Evolutionary conservation across 1,140 invertebrate genomes (phyloP).

Genomic region (Nebria ingens): DNA sequence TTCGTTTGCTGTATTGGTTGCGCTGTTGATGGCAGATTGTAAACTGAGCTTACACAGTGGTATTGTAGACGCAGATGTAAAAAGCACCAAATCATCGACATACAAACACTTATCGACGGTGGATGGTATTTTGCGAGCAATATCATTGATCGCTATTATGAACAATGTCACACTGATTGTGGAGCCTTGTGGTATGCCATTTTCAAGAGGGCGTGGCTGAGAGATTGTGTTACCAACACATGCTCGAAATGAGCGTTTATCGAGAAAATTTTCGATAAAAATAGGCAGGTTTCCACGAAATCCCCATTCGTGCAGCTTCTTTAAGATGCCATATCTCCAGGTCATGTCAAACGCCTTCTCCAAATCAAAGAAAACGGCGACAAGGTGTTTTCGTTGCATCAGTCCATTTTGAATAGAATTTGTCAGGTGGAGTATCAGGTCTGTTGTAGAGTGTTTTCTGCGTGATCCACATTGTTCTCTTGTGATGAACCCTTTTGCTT

Average conservation of each 20-base stretch:
- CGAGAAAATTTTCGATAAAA: not conserved
- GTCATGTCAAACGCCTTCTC: not conserved
- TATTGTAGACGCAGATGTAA: not conserved
- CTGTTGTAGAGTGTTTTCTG: not conserved
- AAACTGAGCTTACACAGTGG: not conserved
- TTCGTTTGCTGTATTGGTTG: not conserved
- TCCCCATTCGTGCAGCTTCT: not conserved
- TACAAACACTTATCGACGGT: not conserved
- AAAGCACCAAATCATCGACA: not conserved
- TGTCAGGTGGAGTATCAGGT: not conserved
- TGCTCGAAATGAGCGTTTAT: not conserved
- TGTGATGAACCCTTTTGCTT: not conserved
- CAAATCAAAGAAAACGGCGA: not conserved
- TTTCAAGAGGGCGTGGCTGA: not conserved
- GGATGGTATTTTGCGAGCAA: not conserved
- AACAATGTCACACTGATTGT: not conserved
- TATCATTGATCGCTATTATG: not conserved
- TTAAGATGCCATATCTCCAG: not conserved
- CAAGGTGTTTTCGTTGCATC: not conserved
- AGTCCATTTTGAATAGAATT: not conserved
- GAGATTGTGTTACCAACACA: not conserved
- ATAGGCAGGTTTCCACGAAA: not conserved
- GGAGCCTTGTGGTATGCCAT: not conserved
- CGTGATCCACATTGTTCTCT: not conserved
- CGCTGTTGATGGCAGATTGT: not conserved